Percentiles rank a stretch among this genome's conserved stretches.
These are phyloP conservation scores for Epizoanthus ramosus DNA, from an alignment of 92 coral and sea anemone species.

Conservation along the genomic window DNA sequence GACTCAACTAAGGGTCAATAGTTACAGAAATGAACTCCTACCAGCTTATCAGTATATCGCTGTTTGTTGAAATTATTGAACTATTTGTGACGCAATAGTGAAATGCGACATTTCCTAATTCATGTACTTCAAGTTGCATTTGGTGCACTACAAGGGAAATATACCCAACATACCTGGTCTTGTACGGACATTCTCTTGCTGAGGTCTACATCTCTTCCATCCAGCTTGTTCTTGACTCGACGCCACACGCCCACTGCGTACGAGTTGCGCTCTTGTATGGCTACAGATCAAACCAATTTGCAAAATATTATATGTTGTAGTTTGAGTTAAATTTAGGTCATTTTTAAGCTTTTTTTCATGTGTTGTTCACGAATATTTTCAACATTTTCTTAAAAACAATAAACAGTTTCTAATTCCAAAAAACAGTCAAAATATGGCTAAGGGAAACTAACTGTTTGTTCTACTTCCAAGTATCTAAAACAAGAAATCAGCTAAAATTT, in stretches of 20 bases:
- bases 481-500: no score
- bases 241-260: constrained; percentile 99
- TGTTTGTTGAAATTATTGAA: no score
- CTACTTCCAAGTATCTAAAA: no score
- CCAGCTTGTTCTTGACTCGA: constrained; percentile 93
- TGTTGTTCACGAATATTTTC: neutral
- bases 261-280: constrained; percentile 92
- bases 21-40: no score
- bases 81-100: neutral
- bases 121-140: neutral
- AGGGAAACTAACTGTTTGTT: no score
- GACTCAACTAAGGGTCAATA: no score
- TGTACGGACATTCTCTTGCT: constrained; percentile 96
- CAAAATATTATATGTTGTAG: neutral
- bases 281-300: constrained; percentile 42
- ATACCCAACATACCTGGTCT: constrained; percentile 81
- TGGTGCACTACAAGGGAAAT: neutral
- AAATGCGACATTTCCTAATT: neutral
- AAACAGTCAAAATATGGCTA: no score
- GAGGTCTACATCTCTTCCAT: constrained; percentile 90
- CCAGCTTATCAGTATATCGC: no score
- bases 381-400: neutral
- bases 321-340: neutral
- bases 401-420: neutral
- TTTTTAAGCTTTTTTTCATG: neutral